Evolutionary conservation across 2,888 invertebrate species (phyloP), one percentile per base, ranked within the genome.

Genomic region (Nesidiocoris tenuis): DNA sequence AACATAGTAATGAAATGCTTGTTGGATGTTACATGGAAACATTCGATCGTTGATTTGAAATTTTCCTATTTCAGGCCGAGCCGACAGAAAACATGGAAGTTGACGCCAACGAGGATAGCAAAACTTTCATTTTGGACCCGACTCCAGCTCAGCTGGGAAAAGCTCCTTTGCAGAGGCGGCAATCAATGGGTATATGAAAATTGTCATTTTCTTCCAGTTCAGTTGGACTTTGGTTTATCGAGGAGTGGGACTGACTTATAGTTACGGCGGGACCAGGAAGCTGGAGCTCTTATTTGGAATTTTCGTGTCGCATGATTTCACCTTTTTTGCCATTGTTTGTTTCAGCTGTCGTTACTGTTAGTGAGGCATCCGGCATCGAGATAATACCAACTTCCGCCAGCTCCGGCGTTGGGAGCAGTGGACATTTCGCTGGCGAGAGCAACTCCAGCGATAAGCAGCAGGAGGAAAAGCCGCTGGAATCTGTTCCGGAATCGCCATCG

Each of bases 111-210:
- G 76, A 76, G 7, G 80, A 81, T 68, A 80, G 79, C 22, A 80
- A 80, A 71, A 80, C 81, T 22, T 93, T 93, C 85, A 91, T 95
- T 74, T 86, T 96, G 79, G 96, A 95, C 61, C 96, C 96, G 0
- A 97, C 96, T 0, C 96, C 96, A 1, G 96, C 96, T 24, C 96
- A 96, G 84, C 87, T 96, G 76, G 96, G 96, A 66, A 88, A 91
- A 79, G 95, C 95, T 55, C 95, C 95, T 7, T 84, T 95, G 70
- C 96, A 95, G 85, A 89, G 94, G 83, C 87, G 95, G 82, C 91
- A 94, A 82, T 94, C 93, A 82, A 87, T 92, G 88, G 91, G 93
- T 93, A 85, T 83, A 82, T 81, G 1, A 2, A 61, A 61, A 2
- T 61, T n/a, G 1, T 56, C 1, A 17, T n/a, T 54, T 54, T 12